phyloP scores from a whole-genome alignment of 2,888 invertebrate genomes.

The Entomobrya multifasciata region DNA sequence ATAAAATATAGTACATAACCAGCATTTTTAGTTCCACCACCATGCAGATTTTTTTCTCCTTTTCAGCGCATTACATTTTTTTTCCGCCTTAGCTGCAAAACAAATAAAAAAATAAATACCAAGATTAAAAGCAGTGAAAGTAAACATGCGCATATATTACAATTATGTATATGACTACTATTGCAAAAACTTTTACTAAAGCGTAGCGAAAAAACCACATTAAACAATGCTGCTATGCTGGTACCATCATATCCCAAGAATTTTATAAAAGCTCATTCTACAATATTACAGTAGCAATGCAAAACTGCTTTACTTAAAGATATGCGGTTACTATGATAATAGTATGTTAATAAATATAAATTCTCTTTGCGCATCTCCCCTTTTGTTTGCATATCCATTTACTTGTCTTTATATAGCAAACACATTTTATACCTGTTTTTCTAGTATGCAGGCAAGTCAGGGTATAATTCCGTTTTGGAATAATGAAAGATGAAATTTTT shows the following conservation, averaged over 20 bases:
- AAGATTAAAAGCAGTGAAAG: slow-evolving; percentile 54
- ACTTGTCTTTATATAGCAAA: no score
- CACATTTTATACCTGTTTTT: not conserved
- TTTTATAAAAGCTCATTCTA: no score
- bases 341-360: slow-evolving; percentile 4
- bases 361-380: not conserved
- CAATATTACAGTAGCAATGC: no score
- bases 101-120: slow-evolving; percentile 21
- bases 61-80: not conserved
- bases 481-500: slow-evolving; percentile 6
- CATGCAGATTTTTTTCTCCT: not conserved
- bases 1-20: no score
- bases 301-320: not conserved
- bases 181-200: no score
- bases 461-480: slow-evolving; percentile 26
- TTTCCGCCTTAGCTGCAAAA: not conserved
- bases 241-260: not conserved
- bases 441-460: not conserved
- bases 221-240: no score
- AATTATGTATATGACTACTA: no score
- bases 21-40: not conserved
- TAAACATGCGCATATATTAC: slow-evolving; percentile 40
- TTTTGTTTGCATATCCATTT: not conserved
- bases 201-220: no score
- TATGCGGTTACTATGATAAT: not conserved